phyloP scores from a whole-genome alignment of 2,797 vertebrate genomes.

The Anguilla pacifica region DNA sequence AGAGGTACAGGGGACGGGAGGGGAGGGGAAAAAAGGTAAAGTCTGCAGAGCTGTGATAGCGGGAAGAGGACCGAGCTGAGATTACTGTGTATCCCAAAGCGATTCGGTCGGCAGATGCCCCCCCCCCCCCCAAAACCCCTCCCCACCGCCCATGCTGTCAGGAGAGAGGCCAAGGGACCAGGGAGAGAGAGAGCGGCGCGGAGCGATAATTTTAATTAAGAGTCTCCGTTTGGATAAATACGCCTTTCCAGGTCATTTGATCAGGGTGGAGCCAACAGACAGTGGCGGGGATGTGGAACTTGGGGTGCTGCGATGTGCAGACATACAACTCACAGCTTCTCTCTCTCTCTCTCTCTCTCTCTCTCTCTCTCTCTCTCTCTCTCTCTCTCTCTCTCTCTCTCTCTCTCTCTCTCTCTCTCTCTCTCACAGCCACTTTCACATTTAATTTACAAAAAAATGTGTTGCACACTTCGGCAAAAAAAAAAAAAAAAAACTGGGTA shows the following conservation, averaged over 20 bases:
- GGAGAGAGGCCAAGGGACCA: conserved; percentile 52
- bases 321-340: not conserved
- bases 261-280: not conserved
- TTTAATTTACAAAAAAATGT: conserved; percentile 16
- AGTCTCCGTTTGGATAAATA: conserved; percentile 58
- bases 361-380: not conserved
- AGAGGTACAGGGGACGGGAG: conserved; percentile 36
- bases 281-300: not conserved
- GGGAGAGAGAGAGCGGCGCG: not conserved
- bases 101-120: conserved; percentile 68
- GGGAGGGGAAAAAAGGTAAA: conserved; percentile 23
- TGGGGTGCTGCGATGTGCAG: not conserved
- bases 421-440: not conserved
- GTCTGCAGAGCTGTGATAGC: conserved; percentile 69
- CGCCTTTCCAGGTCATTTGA: conserved; percentile 58
- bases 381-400: conserved; percentile 5
- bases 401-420: not conserved
- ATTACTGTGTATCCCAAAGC: conserved; percentile 60
- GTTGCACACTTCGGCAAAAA: not conserved
- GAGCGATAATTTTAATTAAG: conserved; percentile 65
- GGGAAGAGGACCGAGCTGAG: conserved; percentile 65
- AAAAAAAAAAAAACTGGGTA: conserved; percentile 16
- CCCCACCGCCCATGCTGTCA: conserved; percentile 47
- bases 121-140: conserved; percentile 40
- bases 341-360: not conserved